Percentiles rank a stretch among this genome's conserved stretches.
Conservation (phyloP, 2,113 vertebrate genomes). For the Gadus chalcogrammus region DNA sequence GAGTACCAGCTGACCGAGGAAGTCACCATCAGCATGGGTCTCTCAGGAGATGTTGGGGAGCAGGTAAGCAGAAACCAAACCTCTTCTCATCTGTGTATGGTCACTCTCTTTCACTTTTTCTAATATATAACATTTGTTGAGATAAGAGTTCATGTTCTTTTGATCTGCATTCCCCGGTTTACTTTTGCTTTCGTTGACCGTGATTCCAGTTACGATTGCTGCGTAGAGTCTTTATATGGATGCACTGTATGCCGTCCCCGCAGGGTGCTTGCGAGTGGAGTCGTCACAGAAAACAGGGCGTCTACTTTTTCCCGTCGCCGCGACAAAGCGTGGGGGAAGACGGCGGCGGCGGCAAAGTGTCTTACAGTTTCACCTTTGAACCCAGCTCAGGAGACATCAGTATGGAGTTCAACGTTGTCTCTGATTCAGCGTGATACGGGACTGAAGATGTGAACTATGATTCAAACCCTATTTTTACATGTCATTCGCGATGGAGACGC, state of each 20-base stretch:
- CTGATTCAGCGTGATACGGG: constrained; percentile 26
- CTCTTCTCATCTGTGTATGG: too few species aligned
- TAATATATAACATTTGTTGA: neutral
- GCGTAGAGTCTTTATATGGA: too few species aligned
- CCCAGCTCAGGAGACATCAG: constrained; percentile 80
- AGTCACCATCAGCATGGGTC: constrained; percentile 80
- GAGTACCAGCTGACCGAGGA: constrained; percentile 82
- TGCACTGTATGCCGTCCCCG: neutral
- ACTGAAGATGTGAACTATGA: neutral
- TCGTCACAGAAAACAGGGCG: constrained; percentile 90
- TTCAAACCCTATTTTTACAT: neutral
- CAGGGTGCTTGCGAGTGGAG: constrained; percentile 88
- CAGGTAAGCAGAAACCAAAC: neutral
- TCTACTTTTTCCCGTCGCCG: constrained; percentile 83
- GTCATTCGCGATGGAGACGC: neutral
- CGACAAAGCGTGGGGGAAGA: constrained; percentile 55
- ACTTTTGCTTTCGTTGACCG: neutral
- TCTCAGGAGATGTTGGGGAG: constrained; percentile 58
- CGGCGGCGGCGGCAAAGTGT: constrained; percentile 44
- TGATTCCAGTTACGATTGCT: too few species aligned
- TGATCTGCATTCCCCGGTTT: neutral
- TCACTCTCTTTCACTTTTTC: neutral
- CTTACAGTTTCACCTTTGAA: constrained; percentile 79
- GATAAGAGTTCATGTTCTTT: neutral
- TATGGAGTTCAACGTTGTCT: constrained; percentile 76